Conservation (phyloP, 2,888 invertebrate species). For the Clunio marinus region DNA sequence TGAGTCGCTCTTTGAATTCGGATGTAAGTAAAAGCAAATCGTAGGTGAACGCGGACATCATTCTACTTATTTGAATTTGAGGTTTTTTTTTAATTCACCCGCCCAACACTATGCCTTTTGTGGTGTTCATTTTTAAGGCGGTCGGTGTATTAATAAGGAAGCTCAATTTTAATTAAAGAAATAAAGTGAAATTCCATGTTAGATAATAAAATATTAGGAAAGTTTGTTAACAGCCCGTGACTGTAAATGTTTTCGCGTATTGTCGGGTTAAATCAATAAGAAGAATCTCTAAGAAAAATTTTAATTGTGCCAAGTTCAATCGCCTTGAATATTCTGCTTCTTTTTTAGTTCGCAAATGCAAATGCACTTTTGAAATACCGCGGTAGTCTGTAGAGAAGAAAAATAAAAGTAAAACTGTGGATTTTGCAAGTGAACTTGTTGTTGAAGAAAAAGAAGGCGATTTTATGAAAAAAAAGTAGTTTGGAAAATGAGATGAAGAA, state of each 20-base stretch:
- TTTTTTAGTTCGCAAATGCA: background rate
- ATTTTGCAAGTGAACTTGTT: background rate
- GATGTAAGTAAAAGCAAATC: background rate
- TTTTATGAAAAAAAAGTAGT: background rate
- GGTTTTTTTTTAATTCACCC: background rate
- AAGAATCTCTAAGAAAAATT: conserved; percentile 13
- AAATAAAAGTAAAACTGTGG: background rate
- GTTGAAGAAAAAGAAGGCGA: background rate
- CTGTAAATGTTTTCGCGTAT: conserved; percentile 1
- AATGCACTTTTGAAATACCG: background rate
- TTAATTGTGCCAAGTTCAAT: conserved; percentile 32
- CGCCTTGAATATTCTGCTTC: conserved; percentile 3
- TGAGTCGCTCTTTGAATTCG: conserved; percentile 14
- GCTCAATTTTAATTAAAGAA: background rate
- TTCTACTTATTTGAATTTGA: conserved; percentile 2
- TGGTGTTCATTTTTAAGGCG: conserved; percentile 2
- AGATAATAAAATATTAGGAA: background rate
- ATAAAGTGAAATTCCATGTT: conserved; percentile 23
- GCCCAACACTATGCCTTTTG: background rate
- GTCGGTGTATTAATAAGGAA: too few relatives aligned
- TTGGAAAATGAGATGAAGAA: conserved; percentile 1
- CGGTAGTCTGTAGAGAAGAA: too few relatives aligned
- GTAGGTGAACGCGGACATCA: background rate
- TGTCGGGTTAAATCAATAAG: background rate
- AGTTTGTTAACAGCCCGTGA: conserved; percentile 7